These are phyloP conservation scores for Falco peregrinus DNA, from an alignment of 2,797 vertebrate species.

Conservation along the genomic window DNA sequence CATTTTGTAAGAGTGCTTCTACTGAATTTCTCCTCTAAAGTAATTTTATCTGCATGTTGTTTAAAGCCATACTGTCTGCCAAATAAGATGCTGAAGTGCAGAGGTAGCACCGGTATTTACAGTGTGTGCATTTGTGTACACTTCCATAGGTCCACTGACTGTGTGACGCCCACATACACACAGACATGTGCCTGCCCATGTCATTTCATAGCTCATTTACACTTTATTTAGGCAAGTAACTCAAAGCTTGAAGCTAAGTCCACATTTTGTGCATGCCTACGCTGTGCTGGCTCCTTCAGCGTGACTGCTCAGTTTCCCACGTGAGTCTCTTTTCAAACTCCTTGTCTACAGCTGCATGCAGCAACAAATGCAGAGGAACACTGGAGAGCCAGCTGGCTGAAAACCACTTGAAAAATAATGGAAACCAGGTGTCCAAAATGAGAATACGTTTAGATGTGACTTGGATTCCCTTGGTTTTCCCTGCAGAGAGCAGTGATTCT, in stretches of 20 bases:
- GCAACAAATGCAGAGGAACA: neutral
- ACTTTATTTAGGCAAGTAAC: neutral
- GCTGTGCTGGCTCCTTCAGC: neutral
- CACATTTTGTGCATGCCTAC: neutral
- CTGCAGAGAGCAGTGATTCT: neutral
- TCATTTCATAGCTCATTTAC: neutral
- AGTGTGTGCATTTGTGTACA: rapidly evolving
- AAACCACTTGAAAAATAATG: neutral
- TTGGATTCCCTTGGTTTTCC: constrained; percentile 11
- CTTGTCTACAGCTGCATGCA: neutral
- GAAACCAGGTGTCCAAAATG: constrained; percentile 24
- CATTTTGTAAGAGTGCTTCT: neutral
- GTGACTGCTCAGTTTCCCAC: neutral
- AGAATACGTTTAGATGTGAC: constrained; percentile 4
- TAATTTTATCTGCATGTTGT: neutral
- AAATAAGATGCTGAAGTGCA: neutral
- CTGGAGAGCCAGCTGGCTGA: constrained; percentile 44
- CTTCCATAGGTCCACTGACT: neutral
- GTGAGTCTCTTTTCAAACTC: neutral
- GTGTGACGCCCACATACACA: neutral
- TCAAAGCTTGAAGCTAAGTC: neutral
- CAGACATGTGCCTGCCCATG: neutral
- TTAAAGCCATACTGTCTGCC: neutral
- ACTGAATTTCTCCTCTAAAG: neutral
- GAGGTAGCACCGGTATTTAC: neutral